phyloP scores from a whole-genome alignment of 2,113 vertebrate genomes.

The Brachyhypopomus occidentalis region DNA sequence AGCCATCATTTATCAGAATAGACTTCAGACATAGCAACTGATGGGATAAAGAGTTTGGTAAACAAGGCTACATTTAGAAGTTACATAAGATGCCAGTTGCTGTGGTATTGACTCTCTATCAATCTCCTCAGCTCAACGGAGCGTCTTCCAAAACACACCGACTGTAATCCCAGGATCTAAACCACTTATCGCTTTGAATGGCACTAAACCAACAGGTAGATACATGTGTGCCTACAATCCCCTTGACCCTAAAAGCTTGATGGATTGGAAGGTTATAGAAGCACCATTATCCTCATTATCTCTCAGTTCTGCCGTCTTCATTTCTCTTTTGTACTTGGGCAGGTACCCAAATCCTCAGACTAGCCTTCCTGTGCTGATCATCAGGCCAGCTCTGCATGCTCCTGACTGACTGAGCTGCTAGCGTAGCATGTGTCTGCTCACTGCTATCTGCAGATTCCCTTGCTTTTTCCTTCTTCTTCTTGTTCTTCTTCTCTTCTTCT shows the following conservation, averaged over 20 bases:
- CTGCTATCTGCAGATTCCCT: conserved; percentile 16
- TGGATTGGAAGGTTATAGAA: conserved; percentile 23
- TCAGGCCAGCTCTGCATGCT: conserved; percentile 26
- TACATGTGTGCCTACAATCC: conserved; percentile 35
- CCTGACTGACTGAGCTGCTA: conserved; percentile 25
- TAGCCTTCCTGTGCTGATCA: neutral
- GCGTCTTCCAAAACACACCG: conserved; percentile 40
- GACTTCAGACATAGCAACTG: no score
- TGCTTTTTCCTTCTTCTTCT: conserved; percentile 13
- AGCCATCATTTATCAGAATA: no score
- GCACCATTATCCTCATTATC: neutral
- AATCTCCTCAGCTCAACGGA: conserved; percentile 56
- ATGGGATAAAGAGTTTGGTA: no score
- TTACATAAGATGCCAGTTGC: neutral
- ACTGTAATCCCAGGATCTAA: conserved; percentile 44
- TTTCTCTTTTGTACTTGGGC: conserved; percentile 12
- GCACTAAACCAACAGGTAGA: conserved; percentile 58
- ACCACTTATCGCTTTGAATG: conserved; percentile 50
- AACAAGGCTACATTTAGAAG: no score
- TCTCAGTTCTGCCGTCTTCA: neutral
- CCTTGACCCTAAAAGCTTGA: conserved; percentile 11
- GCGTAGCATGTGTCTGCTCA: conserved; percentile 37
- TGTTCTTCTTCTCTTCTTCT: conserved; percentile 2
- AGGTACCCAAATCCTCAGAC: neutral
- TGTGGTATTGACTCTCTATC: conserved; percentile 37